Conservation (phyloP, 2,888 invertebrate genomes). For the Cacoxenus indagator region DNA sequence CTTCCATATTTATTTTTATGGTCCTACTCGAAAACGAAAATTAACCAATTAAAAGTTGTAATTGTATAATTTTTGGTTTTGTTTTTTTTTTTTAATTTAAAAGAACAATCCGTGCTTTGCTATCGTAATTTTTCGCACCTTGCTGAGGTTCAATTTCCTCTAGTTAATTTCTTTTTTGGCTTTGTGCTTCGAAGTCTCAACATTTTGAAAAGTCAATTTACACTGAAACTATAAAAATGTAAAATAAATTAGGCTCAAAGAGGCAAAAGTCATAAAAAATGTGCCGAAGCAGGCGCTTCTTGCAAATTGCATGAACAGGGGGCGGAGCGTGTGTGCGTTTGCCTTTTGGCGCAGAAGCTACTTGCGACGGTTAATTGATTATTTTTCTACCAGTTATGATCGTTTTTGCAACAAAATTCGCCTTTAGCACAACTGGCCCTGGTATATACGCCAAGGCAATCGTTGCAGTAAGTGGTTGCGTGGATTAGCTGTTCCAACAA, state of each 20-base stretch:
- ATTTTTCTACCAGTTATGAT: slow-evolving; percentile 59
- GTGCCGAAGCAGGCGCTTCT: not conserved
- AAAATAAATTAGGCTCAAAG: slow-evolving; percentile 62
- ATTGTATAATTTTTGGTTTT: too few species aligned
- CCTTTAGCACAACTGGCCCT: not conserved
- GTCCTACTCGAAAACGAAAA: too few species aligned
- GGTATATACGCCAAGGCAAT: slow-evolving; percentile 21
- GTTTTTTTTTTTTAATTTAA: too few species aligned
- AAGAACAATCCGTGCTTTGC: too few species aligned
- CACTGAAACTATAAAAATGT: slow-evolving; percentile 69
- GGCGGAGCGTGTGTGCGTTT: slow-evolving; percentile 37
- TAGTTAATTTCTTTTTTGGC: too few species aligned
- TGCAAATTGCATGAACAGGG: too few species aligned
- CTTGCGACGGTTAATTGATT: slow-evolving; percentile 63
- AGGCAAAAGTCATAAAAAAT: slow-evolving; percentile 44
- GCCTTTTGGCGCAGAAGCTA: slow-evolving; percentile 47
- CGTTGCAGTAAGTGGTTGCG: slow-evolving; percentile 8
- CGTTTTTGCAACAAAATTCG: slow-evolving; percentile 15
- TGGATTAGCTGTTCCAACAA: slow-evolving; percentile 9
- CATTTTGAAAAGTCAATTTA: slow-evolving; percentile 70
- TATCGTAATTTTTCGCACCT: too few species aligned
- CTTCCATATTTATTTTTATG: too few species aligned
- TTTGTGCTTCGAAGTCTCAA: too few species aligned
- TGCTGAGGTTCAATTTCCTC: too few species aligned
- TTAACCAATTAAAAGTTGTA: too few species aligned